A percentile compares a stretch with the other conserved stretches of the same genome.
phyloP scores from a whole-genome alignment of 2,888 invertebrate species.

The Bedellia somnulentella region DNA sequence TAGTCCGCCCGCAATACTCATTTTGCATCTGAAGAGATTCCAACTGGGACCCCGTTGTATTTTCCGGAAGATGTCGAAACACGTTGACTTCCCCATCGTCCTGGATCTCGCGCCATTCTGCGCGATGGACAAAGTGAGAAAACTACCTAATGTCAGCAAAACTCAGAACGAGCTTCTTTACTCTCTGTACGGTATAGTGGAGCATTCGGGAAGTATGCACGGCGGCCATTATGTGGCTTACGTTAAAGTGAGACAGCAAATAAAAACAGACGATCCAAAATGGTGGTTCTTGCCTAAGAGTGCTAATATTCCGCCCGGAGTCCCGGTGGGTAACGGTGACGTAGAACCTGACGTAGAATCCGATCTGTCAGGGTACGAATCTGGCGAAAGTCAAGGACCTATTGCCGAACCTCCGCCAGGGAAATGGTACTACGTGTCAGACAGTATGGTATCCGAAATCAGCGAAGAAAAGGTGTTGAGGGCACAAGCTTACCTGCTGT shows the following conservation, averaged over 20 bases:
- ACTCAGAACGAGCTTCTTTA: constrained; percentile 75
- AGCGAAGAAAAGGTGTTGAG: constrained; percentile 77
- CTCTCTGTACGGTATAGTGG: constrained; percentile 92
- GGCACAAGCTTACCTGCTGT: constrained; percentile 92
- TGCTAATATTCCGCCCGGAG: constrained; percentile 51
- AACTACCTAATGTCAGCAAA: constrained; percentile 62
- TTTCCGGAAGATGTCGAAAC: constrained; percentile 82
- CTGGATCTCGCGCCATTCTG: constrained; percentile 92
- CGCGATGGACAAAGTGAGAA: constrained; percentile 66
- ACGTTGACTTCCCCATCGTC: constrained; percentile 83
- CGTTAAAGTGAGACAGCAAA: constrained; percentile 78
- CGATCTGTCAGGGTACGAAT: constrained; percentile 57
- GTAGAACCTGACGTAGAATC: constrained; percentile 55
- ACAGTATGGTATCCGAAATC: constrained; percentile 82
- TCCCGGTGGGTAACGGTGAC: constrained; percentile 38
- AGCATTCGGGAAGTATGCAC: constrained; percentile 89
- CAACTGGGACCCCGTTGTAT: constrained; percentile 75
- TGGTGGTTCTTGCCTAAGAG: constrained; percentile 74
- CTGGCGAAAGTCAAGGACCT: constrained; percentile 41
- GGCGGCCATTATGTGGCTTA: constrained; percentile 90
- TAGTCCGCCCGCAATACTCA: constrained; percentile 90
- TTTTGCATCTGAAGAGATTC: constrained; percentile 94
- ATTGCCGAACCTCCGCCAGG: constrained; percentile 60
- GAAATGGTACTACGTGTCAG: constrained; percentile 93
- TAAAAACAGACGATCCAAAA: constrained; percentile 65